Base-by-base conservation (phyloP, 2,113 vertebrate species). In the Chelonoidis abingdonii region DNA sequence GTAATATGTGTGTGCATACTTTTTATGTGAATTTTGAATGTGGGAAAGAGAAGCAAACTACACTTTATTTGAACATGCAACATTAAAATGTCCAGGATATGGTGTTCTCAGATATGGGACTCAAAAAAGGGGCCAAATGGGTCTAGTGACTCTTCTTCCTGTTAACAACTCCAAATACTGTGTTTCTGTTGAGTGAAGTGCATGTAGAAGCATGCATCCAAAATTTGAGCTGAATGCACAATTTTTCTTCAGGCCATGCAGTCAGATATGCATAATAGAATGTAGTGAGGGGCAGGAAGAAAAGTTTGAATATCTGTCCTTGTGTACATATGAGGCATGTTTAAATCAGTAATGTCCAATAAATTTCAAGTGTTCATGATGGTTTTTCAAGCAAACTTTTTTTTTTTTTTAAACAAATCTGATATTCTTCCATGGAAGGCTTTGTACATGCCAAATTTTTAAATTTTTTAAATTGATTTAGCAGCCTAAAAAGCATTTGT, bases 161-260 rank as follows among this genome's bases (percentile, higher is more conserved):
- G 79, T 91, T 80, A 12, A 72, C 65, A 72, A 38, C 11, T 90
- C 89, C 79, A 88, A 80, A 29, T 89, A 13, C 85, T 80, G 31
- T 9, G 84, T 27, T 24, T 6, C 78, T 57, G 14, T 83, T 87
- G 89, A 72, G 56, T 1, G 2, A 94, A 85, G 72, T 90, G 88
- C 83, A 65, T 65, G 19, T 92, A 57, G 84, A 38, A 49, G 88
- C 92, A 59, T 96, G 53, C 94, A 54, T 79, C 65, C 8, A 87
- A 84, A 29, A 56, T 92, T 96, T 95, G 95, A 95, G 96, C 76
- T 76, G 65, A 41, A 52, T 86, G 80, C 91, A 88, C 57, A 79
- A 84, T 95, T 83, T 93, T 97, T 97, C 89, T 97, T 84, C 92
- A 93, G 87, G 93, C 69, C 93, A 85, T 97, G 65, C 75, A 93